phyloP scores from a whole-genome alignment of 2,888 invertebrate species.

The Dione juno region DNA sequence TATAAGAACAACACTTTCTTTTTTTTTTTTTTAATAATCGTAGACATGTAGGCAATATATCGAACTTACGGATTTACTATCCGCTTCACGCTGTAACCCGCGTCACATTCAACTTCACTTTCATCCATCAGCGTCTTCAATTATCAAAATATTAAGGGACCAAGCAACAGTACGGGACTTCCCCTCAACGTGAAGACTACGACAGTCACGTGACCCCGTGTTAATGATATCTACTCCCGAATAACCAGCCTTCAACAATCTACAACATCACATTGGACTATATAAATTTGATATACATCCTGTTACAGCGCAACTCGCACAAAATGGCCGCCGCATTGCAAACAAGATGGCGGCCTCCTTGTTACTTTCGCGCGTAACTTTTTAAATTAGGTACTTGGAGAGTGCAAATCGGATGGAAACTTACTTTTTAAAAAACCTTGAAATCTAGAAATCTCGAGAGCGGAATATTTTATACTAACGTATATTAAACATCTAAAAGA shows the following conservation, averaged over 20 bases:
- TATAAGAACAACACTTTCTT: neutral
- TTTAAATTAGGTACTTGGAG: neutral
- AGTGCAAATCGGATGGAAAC: constrained; percentile 24
- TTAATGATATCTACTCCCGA: constrained; percentile 2
- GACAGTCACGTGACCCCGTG: constrained; percentile 18
- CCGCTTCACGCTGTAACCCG: too few relatives aligned
- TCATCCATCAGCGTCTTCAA: neutral
- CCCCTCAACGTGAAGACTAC: neutral
- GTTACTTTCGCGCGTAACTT: neutral
- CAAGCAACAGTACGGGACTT: neutral
- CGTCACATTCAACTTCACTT: neutral
- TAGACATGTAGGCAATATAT: neutral
- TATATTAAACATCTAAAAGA: constrained; percentile 1
- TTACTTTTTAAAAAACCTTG: neutral
- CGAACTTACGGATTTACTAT: neutral
- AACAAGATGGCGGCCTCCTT: neutral
- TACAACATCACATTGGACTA: constrained; percentile 22
- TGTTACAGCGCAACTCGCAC: neutral
- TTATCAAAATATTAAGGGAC: neutral
- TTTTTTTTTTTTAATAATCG: neutral
- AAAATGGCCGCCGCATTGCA: neutral
- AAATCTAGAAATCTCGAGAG: constrained; percentile 12
- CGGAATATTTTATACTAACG: constrained; percentile 14
- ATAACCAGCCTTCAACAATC: constrained; percentile 23
- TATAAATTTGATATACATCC: constrained; percentile 1